A percentile compares a stretch with the other conserved stretches of the same genome.
Conservation (phyloP, 2,888 invertebrate genomes). For the Cremastinae sp. region DNA sequence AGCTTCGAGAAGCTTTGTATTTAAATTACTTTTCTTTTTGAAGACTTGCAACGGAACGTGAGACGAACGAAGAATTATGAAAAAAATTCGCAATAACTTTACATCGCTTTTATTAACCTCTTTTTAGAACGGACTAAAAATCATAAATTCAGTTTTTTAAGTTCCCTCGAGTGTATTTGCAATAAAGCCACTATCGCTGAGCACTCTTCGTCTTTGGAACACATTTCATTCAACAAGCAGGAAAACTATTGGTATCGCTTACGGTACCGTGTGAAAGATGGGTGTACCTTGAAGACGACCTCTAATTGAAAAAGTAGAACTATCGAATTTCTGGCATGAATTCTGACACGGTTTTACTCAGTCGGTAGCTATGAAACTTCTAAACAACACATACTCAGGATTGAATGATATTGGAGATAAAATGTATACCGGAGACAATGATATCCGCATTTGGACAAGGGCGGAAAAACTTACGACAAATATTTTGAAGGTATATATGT, state of each 20-base stretch:
- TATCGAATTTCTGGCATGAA: slow-evolving; percentile 24
- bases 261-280: slow-evolving; percentile 11
- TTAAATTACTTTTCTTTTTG: no score
- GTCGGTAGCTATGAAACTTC: neutral
- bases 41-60: no score
- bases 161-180: no score
- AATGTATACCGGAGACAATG: neutral
- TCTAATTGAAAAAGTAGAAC: slow-evolving; percentile 2
- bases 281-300: neutral
- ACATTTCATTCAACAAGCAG: neutral
- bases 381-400: neutral
- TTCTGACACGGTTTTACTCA: slow-evolving; percentile 4
- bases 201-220: neutral
- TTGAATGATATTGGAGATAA: neutral
- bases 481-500: neutral
- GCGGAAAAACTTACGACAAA: neutral
- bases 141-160: no score
- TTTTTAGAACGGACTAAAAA: no score
- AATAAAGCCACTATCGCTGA: no score
- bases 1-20: no score
- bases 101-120: no score
- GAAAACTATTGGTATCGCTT: slow-evolving; percentile 8
- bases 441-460: neutral
- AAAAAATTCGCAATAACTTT: no score
- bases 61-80: no score